Base-by-base conservation (phyloP, 2,888 invertebrate genomes). In the Agrotis clavis region DNA sequence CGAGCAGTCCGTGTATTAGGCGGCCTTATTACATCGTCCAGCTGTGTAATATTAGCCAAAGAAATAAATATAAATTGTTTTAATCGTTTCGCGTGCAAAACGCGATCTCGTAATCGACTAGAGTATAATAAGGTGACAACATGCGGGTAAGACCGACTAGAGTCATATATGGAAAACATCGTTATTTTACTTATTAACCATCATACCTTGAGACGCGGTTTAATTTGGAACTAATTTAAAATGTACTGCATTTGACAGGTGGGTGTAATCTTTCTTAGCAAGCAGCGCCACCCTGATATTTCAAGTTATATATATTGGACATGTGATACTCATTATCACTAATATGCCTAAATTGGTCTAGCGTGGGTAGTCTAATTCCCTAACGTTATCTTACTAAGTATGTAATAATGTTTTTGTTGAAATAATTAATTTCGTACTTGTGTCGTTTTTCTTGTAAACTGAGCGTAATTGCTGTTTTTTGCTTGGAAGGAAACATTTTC, bases 311-410 rank as follows among this genome's bases (percentile, higher is more conserved):
- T 56, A n/a, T 30, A 18, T 30, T 56, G 11, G 18, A 11, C 11
- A 18, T 1, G 30, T 56, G 11, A 56, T 56, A 30, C 41, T 50
- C 48, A 57, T 64, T 73, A 51, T n/a, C 14, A 18, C 21, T n/a
- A n/a, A n/a, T n/a, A 41, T 0, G 7, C 4, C 21, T 18, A 73
- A 74, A 59, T 1, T 54, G 13, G 1, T 45, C 16, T 14, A 35
- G 45, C 45, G 74, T 76, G 25, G 67, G 76, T 47, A 45, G 50
- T n/a, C 45, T 61, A 50, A 61, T 61, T 67, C 54, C 16, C n/a
- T 50, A 19, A n/a, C 16, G 14, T 50, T 54, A 60, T 67, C 60
- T 56, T 54, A 18, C 30, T 54, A 61, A 19, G 9, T 47, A 56
- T 48, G 45, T 54, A 35, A 4, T 48, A 56, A 51, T 18, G 5